A percentile compares a stretch with the other conserved stretches of the same genome.
phyloP scores from a whole-genome alignment of 2,888 invertebrate species.

The Calephelis perditalis region DNA sequence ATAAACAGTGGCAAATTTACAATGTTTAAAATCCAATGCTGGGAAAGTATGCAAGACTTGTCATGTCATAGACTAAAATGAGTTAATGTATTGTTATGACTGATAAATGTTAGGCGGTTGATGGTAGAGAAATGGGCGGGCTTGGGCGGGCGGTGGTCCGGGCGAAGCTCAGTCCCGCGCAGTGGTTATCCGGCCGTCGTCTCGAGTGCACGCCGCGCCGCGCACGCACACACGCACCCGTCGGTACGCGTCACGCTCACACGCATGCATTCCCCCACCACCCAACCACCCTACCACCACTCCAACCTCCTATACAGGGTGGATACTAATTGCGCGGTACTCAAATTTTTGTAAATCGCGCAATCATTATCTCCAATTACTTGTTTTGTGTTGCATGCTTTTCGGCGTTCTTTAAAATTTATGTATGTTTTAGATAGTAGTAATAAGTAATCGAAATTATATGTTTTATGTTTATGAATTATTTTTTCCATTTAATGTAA shows the following conservation, averaged over 20 bases:
- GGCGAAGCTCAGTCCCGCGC: slow-evolving; percentile 57
- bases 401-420: slow-evolving; percentile 22
- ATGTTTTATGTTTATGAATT: background rate
- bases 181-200: slow-evolving; percentile 68
- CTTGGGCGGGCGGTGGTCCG: slow-evolving; percentile 52
- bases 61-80: background rate
- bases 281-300: slow-evolving; percentile 24
- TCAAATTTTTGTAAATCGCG: slow-evolving; percentile 32
- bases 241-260: slow-evolving; percentile 68
- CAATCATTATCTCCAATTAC: slow-evolving; percentile 34
- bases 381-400: slow-evolving; percentile 31
- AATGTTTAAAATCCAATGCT: background rate
- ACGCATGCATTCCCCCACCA: slow-evolving; percentile 48
- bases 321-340: slow-evolving; percentile 51
- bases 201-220: slow-evolving; percentile 68
- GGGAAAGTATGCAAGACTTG: no score
- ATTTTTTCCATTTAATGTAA: background rate
- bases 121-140: slow-evolving; percentile 29
- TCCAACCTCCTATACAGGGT: slow-evolving; percentile 36
- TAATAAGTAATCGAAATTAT: slow-evolving; percentile 10
- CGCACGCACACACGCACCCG: slow-evolving; percentile 62
- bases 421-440: slow-evolving; percentile 25
- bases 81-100: slow-evolving; percentile 7
- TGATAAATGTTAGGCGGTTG: slow-evolving; percentile 13
- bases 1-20: background rate